Evolutionary conservation across 2,797 vertebrate species (phyloP).

Genomic region (Crenuchus spilurus): DNA sequence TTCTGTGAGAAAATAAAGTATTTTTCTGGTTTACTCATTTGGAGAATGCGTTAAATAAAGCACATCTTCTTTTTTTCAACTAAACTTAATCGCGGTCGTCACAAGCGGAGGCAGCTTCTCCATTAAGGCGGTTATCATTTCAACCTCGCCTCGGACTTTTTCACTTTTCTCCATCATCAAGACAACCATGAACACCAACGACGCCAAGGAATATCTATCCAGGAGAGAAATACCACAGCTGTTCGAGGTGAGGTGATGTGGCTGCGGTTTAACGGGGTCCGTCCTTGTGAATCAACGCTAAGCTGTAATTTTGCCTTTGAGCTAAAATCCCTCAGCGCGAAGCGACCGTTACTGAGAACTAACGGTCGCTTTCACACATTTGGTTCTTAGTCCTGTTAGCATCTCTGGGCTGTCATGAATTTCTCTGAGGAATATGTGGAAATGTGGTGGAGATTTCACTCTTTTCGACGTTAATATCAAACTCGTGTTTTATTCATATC

Average conservation of each 20-base stretch:
- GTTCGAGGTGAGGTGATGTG: conserved; percentile 86
- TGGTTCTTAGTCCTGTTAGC: no score
- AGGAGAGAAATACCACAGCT: conserved; percentile 95
- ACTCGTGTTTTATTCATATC: no score
- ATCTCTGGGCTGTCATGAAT: no score
- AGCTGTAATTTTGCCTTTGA: no score
- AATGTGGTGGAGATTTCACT: no score
- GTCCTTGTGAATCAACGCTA: neutral
- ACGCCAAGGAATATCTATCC: conserved; percentile 94
- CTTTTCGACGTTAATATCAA: no score
- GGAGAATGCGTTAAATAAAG: conserved; percentile 65
- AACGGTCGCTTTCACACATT: no score
- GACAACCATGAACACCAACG: conserved; percentile 87
- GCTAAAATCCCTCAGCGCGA: no score
- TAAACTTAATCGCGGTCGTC: neutral
- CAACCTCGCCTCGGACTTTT: neutral
- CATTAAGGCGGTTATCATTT: neutral
- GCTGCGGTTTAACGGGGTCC: neutral
- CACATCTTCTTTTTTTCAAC: conserved; percentile 1
- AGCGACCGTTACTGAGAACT: no score
- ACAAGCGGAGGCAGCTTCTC: neutral
- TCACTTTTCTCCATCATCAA: neutral
- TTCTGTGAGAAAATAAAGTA: conserved; percentile 55
- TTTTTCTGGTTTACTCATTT: conserved; percentile 63
- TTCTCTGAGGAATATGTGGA: no score